phyloP scores from a whole-genome alignment of 2,797 vertebrate species.

The Dicrostonyx torquatus region DNA sequence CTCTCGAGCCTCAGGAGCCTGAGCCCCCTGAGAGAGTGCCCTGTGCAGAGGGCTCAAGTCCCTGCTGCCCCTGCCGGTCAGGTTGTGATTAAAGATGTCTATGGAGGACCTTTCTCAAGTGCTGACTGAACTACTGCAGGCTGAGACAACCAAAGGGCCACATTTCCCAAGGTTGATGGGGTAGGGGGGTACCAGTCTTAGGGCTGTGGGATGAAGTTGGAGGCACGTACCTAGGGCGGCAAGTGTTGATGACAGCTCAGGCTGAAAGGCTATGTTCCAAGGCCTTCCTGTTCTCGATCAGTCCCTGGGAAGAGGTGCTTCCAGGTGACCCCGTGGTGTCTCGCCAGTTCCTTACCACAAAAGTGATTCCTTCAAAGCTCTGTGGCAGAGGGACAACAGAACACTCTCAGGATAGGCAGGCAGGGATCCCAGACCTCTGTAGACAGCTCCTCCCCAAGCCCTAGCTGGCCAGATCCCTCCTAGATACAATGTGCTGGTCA shows the following conservation, averaged over 20 bases:
- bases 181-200: not conserved
- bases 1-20: not conserved
- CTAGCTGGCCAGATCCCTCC: not conserved
- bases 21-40: not conserved
- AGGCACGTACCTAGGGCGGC: constrained; percentile 60
- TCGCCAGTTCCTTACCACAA: not conserved
- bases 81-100: not conserved
- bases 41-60: not conserved
- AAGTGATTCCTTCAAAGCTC: constrained; percentile 47
- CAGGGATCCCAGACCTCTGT: not conserved
- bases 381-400: constrained; percentile 26
- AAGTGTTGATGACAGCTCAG: not conserved
- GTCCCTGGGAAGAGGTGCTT: not conserved
- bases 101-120: not conserved
- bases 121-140: not conserved
- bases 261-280: not conserved
- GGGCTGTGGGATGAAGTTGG: not conserved
- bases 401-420: constrained; percentile 16
- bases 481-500: not conserved
- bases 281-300: not conserved
- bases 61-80: not conserved
- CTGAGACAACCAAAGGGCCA: too few relatives aligned
- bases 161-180: not conserved
- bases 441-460: not conserved
- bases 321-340: not conserved